Base-by-base conservation (phyloP, 92 coral and sea anemone species). In the Heliopora coerulea region DNA sequence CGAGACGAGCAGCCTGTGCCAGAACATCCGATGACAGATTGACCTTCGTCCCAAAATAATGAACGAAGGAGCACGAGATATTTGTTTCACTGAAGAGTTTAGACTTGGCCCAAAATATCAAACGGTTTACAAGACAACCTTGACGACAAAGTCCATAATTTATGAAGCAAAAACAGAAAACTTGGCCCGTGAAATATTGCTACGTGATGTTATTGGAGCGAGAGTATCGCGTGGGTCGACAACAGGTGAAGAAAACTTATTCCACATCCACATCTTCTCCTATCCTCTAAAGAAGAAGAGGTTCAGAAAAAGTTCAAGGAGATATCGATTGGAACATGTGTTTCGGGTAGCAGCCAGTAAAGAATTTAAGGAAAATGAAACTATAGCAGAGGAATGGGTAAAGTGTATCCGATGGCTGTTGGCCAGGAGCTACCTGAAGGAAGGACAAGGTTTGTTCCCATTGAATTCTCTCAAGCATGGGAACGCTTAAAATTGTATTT, bases 371-470 rank as follows among this genome's bases (percentile, higher is more conserved):
- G 68, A 59, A 56, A 89, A 92, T 67, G 27, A 69, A 9, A 44
- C 56, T 19, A 54, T 60, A 29, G 97, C 97, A 8, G 87, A 82
- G 59, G 77, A 50, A 37, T 92, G 97, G 97, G 85, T 89, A 34
- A 84, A 91, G 27, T 84, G 83, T 14, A 89, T 92, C 62, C 65
- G 75, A 59, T 89, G 96, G 97, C 82, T 92, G 12, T 46, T 67
- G 17, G 83, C 93, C 13, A 73, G 34, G 14, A 68, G 65, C 33
- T 80, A 81, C 68, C 44, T 62, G 1, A 29, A 60, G 7, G 37
- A 77, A 40, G 42, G 81, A 66, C 82, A 82, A 86, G 97, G 97
- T 91, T 79, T 63, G 78, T 61, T 14, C 7, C n/a, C n/a, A n/a
- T n/a, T n/a, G n/a, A n/a, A n/a, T n/a, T n/a, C n/a, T n/a, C n/a